Base-by-base conservation (phyloP, 2,113 vertebrate genomes). In the Dendropsophus ebraccatus region DNA sequence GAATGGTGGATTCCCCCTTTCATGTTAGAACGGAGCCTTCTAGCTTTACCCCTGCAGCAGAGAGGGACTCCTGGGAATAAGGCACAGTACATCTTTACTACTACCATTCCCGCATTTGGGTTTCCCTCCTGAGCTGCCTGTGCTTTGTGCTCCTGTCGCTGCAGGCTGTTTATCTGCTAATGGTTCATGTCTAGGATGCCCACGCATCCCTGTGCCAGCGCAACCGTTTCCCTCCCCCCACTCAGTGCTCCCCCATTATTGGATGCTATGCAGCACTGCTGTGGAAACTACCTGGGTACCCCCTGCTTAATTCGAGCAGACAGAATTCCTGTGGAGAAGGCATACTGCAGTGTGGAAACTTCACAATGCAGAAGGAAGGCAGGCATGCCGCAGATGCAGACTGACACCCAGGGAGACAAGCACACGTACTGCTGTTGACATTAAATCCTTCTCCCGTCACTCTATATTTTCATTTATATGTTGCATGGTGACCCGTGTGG, bases 151-250 rank as follows among this genome's bases (percentile, higher is more conserved):
- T 67, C 35, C 76, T 72, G 77, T 86, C 65, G 65, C 84, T 72
- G 62, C 65, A 86, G 84, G 84, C 76, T 86, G 84, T 86, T 86
- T 80, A 86, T 86, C 76, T 86, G 45, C 84, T 80, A 86, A 80
- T 86, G 76, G 84, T 76, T 81, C 60, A 58, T 86, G 84, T 86
- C 77, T 86, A 77, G 76, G 65, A 86, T 80, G 75, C 84, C 84
- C 76, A 72, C 76, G 76, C 84, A 73, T 72, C 65, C 10, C 47
- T 49, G 32, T 75, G 83, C 83, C 74, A 85, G 58, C 49, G 21
- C 49, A 41, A 25, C 67, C 5, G 12, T 41, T 5, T 56, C 52
- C 76, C 62, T 30, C 65, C 84, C 45, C 84, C 84, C 84, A 21
- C 76, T 41, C 52, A 47, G 83, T 85, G 65, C 84, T 70, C 76